Conservation (phyloP, 2,888 invertebrate species). For the Ophion obscuratus region DNA sequence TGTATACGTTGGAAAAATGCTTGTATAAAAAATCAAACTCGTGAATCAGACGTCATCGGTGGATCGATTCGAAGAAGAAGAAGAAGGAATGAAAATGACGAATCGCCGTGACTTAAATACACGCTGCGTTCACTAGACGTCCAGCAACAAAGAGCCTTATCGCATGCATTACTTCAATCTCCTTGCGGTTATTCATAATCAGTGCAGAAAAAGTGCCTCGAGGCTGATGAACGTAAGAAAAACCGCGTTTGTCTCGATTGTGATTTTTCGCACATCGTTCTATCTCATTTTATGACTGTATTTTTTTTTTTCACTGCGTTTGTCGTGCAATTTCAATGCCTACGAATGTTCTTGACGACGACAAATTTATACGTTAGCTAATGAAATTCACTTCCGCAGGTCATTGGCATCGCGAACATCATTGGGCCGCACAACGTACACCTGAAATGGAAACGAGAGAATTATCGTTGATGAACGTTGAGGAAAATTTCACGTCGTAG, state of each 20-base stretch:
- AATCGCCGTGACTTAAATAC: constrained; percentile 58
- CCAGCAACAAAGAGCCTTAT: constrained; percentile 48
- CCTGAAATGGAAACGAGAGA: constrained; percentile 49
- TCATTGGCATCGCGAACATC: neutral
- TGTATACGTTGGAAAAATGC: constrained; percentile 24
- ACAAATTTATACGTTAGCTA: neutral
- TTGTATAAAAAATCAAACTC: constrained; percentile 36
- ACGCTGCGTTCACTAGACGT: constrained; percentile 52
- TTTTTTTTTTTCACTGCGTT: neutral
- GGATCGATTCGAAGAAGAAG: constrained; percentile 35
- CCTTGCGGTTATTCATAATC: constrained; percentile 51
- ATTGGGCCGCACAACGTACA: constrained; percentile 6
- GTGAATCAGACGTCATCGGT: constrained; percentile 47
- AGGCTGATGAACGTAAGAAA: neutral
- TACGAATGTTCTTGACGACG: neutral
- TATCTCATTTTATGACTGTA: neutral
- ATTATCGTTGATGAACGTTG: constrained; percentile 4
- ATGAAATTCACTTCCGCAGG: constrained; percentile 39
- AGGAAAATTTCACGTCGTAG: constrained; percentile 11
- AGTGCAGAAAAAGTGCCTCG: neutral
- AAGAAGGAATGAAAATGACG: constrained; percentile 51
- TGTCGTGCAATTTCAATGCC: constrained; percentile 8
- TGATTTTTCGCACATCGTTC: neutral
- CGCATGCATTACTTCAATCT: constrained; percentile 49
- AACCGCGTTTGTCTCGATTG: neutral